Evolutionary conservation across 2,113 vertebrate species (phyloP), one percentile per base, ranked within the genome.

Genomic region (Alethe diademata): DNA sequence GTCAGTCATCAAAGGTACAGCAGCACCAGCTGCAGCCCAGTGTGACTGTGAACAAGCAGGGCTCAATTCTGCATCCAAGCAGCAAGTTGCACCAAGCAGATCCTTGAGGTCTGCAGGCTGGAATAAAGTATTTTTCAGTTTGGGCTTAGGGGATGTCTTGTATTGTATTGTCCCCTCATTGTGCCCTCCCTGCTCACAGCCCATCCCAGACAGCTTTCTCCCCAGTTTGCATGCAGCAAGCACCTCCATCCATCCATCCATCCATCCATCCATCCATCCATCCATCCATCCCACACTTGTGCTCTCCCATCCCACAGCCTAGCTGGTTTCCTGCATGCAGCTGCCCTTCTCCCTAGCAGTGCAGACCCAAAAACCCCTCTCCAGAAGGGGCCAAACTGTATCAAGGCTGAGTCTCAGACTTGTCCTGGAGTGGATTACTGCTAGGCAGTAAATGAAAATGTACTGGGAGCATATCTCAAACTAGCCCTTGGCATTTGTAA

Each of bases 111-210:
- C 20, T 65, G n/a, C 36, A 40, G 14, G 51, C 29, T 64, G 20
- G 11, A 5, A 51, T 43, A 15, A 88, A 84, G 19, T 6, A 48
- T 53, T 79, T 69, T 47, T 62, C 65, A 42, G 3, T 60, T 18
- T 48, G 15, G 47, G 14, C 6, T 78, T 50, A 54, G 24, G 31
- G 7, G 6, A 24, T 40, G 45, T 14, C 15, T 40, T 61, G 16
- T 9, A 8, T 3, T 51, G 19, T 17, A 8, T 3, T 51, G 19
- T 17, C 13, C 26, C 22, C 13, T 70, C 26, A n/a, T 0, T 0
- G 13, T 67, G 26, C 51, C n/a, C 20, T 54, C 66, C 20, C 11
- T 54, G 47, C 48, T 64, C 53, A 58, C 71, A 82, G n/a, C 19
- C 29, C 51, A 33, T 53, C 31, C 33, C 43, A 72, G 35, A 54